phyloP scores from a whole-genome alignment of 2,113 vertebrate genomes.

The Labrus mixtus region DNA sequence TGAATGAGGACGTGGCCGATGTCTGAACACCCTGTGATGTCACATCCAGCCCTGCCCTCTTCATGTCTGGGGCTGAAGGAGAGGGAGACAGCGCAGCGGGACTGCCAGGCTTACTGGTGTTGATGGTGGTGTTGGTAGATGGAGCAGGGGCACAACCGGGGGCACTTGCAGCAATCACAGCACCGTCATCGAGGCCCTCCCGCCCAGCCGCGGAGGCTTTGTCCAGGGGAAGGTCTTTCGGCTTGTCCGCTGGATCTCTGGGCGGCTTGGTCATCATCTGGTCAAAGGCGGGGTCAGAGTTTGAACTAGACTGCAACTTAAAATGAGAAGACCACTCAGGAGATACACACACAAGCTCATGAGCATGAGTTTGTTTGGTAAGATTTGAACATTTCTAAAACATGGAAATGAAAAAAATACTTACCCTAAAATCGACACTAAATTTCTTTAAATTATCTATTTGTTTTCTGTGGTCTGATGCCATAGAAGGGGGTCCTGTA shows the following conservation, averaged over 20 bases:
- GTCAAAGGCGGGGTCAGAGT: constrained; percentile 89
- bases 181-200: constrained; percentile 59
- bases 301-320: constrained; percentile 95
- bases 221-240: constrained; percentile 91
- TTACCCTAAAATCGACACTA: constrained; percentile 98
- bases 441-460: constrained; percentile 99
- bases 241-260: constrained; percentile 90
- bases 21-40: constrained; percentile 98
- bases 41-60: constrained; percentile 91
- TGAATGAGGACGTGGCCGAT: constrained; percentile 87
- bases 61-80: constrained; percentile 86
- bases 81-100: constrained; percentile 89
- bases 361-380: not conserved
- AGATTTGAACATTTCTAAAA: not conserved
- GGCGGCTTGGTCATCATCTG: constrained; percentile 90
- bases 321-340: constrained; percentile 12
- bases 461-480: constrained; percentile 97
- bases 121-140: constrained; percentile 72
- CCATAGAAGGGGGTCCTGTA: constrained; percentile 89
- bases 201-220: constrained; percentile 81
- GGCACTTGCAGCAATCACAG: constrained; percentile 43
- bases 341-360: not conserved
- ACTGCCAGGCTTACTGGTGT: constrained; percentile 91
- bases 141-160: constrained; percentile 63
- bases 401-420: constrained; percentile 47